These are phyloP conservation scores for Puntigrus tetrazona DNA, from an alignment of 2,113 vertebrate genomes.

Conservation along the genomic window DNA sequence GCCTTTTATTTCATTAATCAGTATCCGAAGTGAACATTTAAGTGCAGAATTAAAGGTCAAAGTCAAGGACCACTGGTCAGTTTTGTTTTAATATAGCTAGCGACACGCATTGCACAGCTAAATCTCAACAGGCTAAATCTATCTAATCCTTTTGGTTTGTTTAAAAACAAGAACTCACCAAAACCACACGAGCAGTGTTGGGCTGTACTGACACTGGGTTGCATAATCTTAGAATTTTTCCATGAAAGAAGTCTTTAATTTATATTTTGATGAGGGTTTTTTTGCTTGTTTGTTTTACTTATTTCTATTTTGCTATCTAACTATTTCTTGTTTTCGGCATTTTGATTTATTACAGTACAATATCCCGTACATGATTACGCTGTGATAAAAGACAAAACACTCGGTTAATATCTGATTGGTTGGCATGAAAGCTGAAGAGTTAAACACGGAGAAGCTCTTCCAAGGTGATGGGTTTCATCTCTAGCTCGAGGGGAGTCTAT, in stretches of 20 bases:
- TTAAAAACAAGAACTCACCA: background rate
- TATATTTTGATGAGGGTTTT: background rate
- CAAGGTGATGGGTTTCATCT: constrained; percentile 30
- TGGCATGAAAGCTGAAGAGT: background rate
- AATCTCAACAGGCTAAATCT: background rate
- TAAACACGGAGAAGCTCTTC: background rate
- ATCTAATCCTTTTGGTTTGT: background rate
- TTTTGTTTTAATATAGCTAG: background rate
- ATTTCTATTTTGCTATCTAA: too few species aligned
- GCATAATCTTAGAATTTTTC: background rate
- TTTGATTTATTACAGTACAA: background rate
- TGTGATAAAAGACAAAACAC: background rate
- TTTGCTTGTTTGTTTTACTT: too few species aligned
- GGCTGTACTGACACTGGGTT: background rate
- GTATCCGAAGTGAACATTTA: too few species aligned
- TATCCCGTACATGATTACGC: background rate
- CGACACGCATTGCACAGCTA: background rate
- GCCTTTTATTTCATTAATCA: too few species aligned
- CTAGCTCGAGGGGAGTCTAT: constrained; percentile 3
- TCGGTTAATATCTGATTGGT: background rate
- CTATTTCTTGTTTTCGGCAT: background rate
- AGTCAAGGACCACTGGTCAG: background rate
- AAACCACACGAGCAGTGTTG: background rate
- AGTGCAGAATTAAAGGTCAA: background rate
- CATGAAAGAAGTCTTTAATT: background rate